Evolutionary conservation across 2,888 invertebrate genomes (phyloP).

Genomic region (Lepidocyrtinus sp.): DNA sequence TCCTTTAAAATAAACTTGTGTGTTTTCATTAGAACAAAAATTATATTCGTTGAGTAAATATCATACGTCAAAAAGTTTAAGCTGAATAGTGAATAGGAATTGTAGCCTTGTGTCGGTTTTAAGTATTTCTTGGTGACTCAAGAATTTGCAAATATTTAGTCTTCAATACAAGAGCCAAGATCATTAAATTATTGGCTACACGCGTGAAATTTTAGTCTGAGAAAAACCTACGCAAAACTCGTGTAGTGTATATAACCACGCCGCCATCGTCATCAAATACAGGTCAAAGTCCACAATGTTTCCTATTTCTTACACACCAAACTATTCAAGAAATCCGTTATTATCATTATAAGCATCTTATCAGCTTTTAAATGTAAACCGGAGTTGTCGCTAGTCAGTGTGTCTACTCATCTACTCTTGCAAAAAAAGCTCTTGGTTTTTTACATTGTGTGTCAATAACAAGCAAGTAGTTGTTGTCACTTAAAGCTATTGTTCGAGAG

Average conservation of each 20-base stretch:
- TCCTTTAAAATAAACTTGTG: too few relatives aligned
- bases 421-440: not conserved
- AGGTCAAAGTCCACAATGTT: constrained; percentile 46
- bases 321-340: not conserved
- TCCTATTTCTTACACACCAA: not conserved
- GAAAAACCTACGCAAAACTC: constrained; percentile 29
- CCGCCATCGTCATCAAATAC: constrained; percentile 11
- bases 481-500: too few relatives aligned
- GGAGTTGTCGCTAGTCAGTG: too few relatives aligned
- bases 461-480: not conserved
- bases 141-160: not conserved
- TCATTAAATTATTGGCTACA: too few relatives aligned
- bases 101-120: constrained; percentile 27
- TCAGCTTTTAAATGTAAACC: too few relatives aligned
- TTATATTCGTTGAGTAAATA: too few relatives aligned
- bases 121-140: not conserved
- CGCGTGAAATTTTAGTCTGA: too few relatives aligned
- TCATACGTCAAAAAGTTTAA: too few relatives aligned
- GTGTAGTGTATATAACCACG: not conserved
- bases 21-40: too few relatives aligned
- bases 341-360: too few relatives aligned
- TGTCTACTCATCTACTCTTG: not conserved
- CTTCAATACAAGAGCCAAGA: not conserved
- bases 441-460: not conserved
- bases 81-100: too few relatives aligned